These are phyloP conservation scores for Sitobion miscanthi DNA, from an alignment of 1,140 invertebrate genomes.

Conservation along the genomic window DNA sequence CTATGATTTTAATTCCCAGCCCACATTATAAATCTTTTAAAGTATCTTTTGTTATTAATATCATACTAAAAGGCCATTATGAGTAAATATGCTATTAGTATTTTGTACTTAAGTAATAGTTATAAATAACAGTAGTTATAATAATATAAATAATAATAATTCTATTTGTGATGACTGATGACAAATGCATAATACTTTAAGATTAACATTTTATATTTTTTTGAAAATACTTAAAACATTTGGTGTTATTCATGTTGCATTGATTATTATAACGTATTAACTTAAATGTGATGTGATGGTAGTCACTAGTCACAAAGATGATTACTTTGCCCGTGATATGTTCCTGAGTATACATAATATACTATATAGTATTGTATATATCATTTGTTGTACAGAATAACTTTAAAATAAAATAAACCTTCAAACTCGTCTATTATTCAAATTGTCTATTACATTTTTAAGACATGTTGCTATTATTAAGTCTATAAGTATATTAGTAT, in stretches of 20 bases:
- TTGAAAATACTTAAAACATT: no score
- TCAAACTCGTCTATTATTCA: neutral
- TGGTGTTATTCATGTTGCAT: neutral
- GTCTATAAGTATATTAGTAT: neutral
- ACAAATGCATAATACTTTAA: no score
- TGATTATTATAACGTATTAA: neutral
- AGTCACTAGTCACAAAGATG: neutral
- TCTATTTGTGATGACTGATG: no score
- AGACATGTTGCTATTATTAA: neutral
- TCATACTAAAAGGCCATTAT: no score
- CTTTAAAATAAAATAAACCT: neutral
- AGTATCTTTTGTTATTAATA: neutral
- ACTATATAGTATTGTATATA: neutral
- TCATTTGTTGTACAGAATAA: neutral
- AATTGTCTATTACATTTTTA: neutral
- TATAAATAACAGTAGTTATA: no score
- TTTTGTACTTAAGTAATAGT: no score
- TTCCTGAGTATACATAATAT: neutral
- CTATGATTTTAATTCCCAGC: neutral
- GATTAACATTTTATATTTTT: no score
- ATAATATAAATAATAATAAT: no score
- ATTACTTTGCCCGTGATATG: neutral
- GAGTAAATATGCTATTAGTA: no score
- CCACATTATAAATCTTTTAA: neutral
- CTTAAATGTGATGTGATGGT: neutral